Evolutionary conservation across 1,140 invertebrate genomes (phyloP), one percentile per base, ranked within the genome.

Genomic region (Colletes gigas): DNA sequence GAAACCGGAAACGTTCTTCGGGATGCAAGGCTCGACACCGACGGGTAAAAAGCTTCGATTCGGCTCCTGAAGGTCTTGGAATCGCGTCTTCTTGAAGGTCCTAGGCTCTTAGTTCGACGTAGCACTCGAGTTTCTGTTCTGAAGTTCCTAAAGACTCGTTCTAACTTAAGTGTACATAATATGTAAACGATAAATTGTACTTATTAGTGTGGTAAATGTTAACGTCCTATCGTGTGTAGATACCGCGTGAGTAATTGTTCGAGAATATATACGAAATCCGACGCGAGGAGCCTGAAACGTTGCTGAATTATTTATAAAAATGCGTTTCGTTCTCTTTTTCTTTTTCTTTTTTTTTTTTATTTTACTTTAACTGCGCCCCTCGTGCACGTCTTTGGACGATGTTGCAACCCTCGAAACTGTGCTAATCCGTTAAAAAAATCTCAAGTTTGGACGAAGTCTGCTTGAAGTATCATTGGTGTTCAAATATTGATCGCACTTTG

Each of bases 111-210:
- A 85, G 74, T 85, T 85, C 74, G 59, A n/a, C 77, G 54, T 81
- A 78, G 67, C 84, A 74, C 75, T 82, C 81, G 70, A 71, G 82
- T 86, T 86, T 87, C 78, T 82, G 82, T 87, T 87, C 82, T 79
- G 15, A 87, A 87, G 86, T 87, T 87, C 86, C 86, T 87, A 87
- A 78, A 77, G 54, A 83, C 62, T 67, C 77, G 60, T 86, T 86
- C 75, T 83, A 83, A 86, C 77, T 86, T 76, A 80, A 65, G 57
- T 86, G 81, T 87, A 83, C 59, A 86, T 87, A 87, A 74, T 73
- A 59, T 50, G 41, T 86, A 86, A 73, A 41, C 19, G 30, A 72
- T 87, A 87, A 72, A 79, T 73, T 39, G 76, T 86, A 84, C 60
- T 62, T 84, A 78, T 50, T 84, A 68, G 69, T 17, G 47, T 57